Conservation (phyloP, 2,888 invertebrate genomes). For the Altica lythri region DNA sequence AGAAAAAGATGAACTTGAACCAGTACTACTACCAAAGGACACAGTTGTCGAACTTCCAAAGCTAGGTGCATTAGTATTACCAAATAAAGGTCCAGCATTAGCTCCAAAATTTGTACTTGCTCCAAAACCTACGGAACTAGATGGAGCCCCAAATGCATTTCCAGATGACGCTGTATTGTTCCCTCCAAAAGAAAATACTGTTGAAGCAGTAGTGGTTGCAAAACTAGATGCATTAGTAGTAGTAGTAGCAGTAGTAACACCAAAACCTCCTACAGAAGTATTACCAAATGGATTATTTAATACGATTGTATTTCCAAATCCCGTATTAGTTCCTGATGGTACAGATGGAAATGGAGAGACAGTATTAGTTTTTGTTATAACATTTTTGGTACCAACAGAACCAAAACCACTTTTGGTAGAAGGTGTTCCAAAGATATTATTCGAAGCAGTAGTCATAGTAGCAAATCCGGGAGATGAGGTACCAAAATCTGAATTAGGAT, state of each 20-base stretch:
- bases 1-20: conserved; percentile 21
- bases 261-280: conserved; percentile 16
- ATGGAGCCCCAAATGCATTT: conserved; percentile 7
- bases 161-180: conserved; percentile 20
- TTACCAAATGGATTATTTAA: too few relatives aligned
- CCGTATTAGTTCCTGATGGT: too few relatives aligned
- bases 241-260: neutral
- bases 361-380: conserved; percentile 3
- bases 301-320: conserved; percentile 9
- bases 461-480: neutral
- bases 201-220: neutral
- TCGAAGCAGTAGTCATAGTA: neutral
- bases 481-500: conserved; percentile 4
- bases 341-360: neutral
- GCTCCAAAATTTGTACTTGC: conserved; percentile 4
- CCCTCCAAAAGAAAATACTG: conserved; percentile 27
- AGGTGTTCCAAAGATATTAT: conserved; percentile 3
- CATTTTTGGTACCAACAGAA: conserved; percentile 12
- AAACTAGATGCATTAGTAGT: conserved; percentile 4
- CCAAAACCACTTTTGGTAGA: conserved; percentile 15
- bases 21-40: conserved; percentile 27
- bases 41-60: conserved; percentile 26
- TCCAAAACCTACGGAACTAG: conserved; percentile 12
- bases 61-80: conserved; percentile 8
- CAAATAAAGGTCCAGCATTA: conserved; percentile 4